These are phyloP conservation scores for Enoplosus armatus DNA, from an alignment of 2,797 vertebrate genomes.

Conservation along the genomic window DNA sequence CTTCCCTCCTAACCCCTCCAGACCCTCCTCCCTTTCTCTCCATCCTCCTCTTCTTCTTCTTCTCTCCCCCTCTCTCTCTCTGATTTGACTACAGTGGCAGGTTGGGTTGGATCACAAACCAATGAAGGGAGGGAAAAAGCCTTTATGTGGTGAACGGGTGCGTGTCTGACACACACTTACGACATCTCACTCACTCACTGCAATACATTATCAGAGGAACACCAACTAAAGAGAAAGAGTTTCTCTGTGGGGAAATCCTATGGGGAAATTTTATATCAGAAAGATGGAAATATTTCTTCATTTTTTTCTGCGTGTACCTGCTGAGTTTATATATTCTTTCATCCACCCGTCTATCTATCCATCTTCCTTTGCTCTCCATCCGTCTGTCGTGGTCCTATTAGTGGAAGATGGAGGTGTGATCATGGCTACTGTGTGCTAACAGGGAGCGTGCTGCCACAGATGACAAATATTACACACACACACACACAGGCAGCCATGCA, in stretches of 20 bases:
- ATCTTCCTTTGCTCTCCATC: slow-evolving; percentile 57
- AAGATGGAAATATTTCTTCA: slow-evolving; percentile 5
- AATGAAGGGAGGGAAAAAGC: slow-evolving; percentile 58
- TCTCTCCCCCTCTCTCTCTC: slow-evolving; percentile 27
- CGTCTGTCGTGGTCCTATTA: slow-evolving; percentile 85
- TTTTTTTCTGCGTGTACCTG: not conserved
- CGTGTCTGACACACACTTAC: slow-evolving; percentile 66
- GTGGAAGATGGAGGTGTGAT: slow-evolving; percentile 93
- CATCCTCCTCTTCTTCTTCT: slow-evolving; percentile 7
- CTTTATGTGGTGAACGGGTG: slow-evolving; percentile 70
- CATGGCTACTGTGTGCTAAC: slow-evolving; percentile 94
- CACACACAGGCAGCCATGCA: slow-evolving; percentile 80
- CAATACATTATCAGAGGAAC: slow-evolving; percentile 43
- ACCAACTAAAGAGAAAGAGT: slow-evolving; percentile 25
- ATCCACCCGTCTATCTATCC: slow-evolving; percentile 49
- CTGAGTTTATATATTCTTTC: slow-evolving; percentile 11
- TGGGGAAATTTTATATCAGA: not conserved
- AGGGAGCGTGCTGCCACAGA: slow-evolving; percentile 85
- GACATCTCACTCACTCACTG: slow-evolving; percentile 56
- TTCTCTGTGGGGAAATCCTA: slow-evolving; percentile 33
- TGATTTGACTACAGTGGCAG: slow-evolving; percentile 72
- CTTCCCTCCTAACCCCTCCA: slow-evolving; percentile 70
- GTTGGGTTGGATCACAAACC: slow-evolving; percentile 71
- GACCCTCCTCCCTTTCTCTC: slow-evolving; percentile 69
- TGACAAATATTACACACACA: slow-evolving; percentile 96